Base-by-base conservation (phyloP, 2,113 vertebrate species). In the Centrocercus urophasianus region DNA sequence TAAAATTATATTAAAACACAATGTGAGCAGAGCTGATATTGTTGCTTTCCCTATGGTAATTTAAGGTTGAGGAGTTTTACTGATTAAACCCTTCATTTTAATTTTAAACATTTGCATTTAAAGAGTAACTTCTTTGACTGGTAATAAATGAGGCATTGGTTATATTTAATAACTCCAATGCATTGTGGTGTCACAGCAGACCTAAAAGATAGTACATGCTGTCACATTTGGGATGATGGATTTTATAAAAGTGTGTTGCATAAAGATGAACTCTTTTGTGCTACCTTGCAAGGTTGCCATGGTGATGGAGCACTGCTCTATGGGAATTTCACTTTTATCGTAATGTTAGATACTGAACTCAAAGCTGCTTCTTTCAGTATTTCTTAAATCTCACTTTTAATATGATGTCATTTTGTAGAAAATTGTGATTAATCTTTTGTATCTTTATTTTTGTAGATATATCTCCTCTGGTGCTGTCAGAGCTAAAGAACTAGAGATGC, bases 211-310 rank as follows among this genome's bases (percentile, higher is more conserved):
- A 87, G 78, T 91, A 87, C 90, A 91, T 85, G 95, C 93, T 97
- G 96, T 97, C 96, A 97, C 91, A 96, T 97, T 91, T 89, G 91
- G 86, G 74, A 95, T 97, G 97, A 98, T 97, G 94, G 88, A 98
- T 98, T 97, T 97, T 94, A 88, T 96, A 95, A 97, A 97, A 96
- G 67, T 84, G 30, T 65, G 48, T 95, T 98, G 95, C 97, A 97
- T 97, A 96, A 96, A 97, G 94, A 97, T 97, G 96, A 98, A 93
- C 78, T 78, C 79, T 97, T 97, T 98, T 97, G 93, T 97, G 91
- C 94, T 97, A 95, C 93, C 96, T 97, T 97, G 94, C 78, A 80
- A 92, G 74, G 97, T 98, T 98, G 89, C 96, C 96, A 98, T 98
- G 95, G 98, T 91, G 97, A 98, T 32, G 27, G 86, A 97, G 85